phyloP scores from a whole-genome alignment of 2,797 vertebrate genomes.

The Bradypus variegatus region DNA sequence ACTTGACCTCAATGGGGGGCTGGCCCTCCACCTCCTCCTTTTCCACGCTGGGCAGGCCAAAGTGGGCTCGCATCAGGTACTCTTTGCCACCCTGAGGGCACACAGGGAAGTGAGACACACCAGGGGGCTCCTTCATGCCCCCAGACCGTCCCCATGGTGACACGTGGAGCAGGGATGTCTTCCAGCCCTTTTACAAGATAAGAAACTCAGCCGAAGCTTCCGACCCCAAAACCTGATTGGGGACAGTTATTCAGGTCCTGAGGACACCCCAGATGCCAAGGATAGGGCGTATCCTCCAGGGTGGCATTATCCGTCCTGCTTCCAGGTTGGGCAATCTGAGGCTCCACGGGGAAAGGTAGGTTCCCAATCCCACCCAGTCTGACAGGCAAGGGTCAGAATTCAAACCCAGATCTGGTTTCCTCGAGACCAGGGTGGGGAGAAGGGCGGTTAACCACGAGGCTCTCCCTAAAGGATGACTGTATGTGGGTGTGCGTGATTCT shows the following conservation, averaged over 20 bases:
- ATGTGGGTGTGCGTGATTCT: neutral
- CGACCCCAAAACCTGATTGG: neutral
- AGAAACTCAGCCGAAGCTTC: neutral
- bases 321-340: neutral
- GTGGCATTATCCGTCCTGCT: neutral
- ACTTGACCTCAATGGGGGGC: constrained; percentile 91
- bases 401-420: neutral
- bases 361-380: neutral
- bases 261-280: neutral
- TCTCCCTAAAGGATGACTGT: neutral
- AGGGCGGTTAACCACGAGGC: neutral
- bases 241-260: neutral
- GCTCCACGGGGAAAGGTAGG: neutral
- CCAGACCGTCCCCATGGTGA: neutral
- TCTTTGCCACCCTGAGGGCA: constrained; percentile 85
- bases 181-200: neutral
- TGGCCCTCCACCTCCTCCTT: constrained; percentile 86
- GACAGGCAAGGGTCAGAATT: neutral
- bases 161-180: neutral
- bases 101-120: neutral
- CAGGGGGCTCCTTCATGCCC: accelerated
- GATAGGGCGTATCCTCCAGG: neutral
- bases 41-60: constrained; percentile 93
- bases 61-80: constrained; percentile 92
- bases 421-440: neutral